Conservation (phyloP, 2,797 vertebrate genomes). For the Chrysocyon brachyurus region DNA sequence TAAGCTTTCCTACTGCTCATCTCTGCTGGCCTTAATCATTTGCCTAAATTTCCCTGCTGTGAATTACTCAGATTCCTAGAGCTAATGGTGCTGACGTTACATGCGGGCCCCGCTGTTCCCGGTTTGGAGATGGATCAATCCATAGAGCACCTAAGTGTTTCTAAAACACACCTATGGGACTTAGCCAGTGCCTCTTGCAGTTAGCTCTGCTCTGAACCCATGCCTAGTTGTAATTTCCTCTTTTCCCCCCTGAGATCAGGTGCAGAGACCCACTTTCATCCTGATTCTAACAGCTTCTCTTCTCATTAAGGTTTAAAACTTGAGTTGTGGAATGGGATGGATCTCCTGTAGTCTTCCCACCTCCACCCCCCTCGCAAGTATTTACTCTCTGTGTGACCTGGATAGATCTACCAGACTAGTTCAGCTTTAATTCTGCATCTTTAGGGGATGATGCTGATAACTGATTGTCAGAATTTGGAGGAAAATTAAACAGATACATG, state of each 20-base stretch:
- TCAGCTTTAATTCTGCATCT: background rate
- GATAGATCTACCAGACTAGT: background rate
- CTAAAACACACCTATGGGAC: background rate
- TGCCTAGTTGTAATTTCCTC: background rate
- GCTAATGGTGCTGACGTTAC: background rate
- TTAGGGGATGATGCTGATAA: background rate
- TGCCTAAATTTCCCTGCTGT: background rate
- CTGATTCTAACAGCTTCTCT: background rate
- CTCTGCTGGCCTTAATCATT: background rate
- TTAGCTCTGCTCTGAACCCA: background rate
- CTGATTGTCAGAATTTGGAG: background rate
- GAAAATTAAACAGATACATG: background rate
- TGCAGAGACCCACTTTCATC: background rate
- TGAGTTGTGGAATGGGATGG: background rate
- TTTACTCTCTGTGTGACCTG: background rate
- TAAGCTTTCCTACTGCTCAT: background rate
- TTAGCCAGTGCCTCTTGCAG: no score
- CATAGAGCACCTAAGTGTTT: background rate
- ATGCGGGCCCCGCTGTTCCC: rapidly evolving
- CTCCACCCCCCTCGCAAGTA: rapidly evolving
- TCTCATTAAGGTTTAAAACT: background rate
- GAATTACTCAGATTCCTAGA: background rate
- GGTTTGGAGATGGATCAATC: background rate
- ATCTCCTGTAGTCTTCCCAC: background rate
- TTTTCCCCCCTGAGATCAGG: background rate